Evolutionary conservation across 2,888 invertebrate species (phyloP).

Genomic region (Zygaena filipendulae): DNA sequence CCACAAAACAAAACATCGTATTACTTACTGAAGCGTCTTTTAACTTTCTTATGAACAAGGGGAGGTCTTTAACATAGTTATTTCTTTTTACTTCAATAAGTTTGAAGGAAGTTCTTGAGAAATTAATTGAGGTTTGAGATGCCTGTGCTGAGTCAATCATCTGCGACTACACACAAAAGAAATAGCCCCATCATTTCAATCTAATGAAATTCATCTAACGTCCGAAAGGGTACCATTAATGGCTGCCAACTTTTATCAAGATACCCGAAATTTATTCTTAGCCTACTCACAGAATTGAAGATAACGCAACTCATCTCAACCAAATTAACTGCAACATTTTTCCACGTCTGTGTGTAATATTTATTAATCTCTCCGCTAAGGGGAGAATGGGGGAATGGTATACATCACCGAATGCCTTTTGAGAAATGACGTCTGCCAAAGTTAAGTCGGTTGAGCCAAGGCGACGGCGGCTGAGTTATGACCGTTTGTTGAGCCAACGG

Average conservation of each 20-base stretch:
- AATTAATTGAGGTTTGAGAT: too few relatives aligned
- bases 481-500: slow-evolving; percentile 63
- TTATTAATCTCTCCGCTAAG: slow-evolving; percentile 51
- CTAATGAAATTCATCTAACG: not conserved
- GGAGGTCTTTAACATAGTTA: too few relatives aligned
- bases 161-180: too few relatives aligned
- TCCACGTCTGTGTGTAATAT: slow-evolving; percentile 62
- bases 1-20: too few relatives aligned
- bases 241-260: slow-evolving; percentile 3
- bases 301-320: slow-evolving; percentile 52
- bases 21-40: too few relatives aligned
- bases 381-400: slow-evolving; percentile 24
- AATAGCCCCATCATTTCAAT: too few relatives aligned
- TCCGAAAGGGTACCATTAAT: too few relatives aligned
- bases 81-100: too few relatives aligned
- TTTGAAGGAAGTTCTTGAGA: too few relatives aligned
- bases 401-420: slow-evolving; percentile 62
- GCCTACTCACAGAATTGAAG: slow-evolving; percentile 18
- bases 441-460: slow-evolving; percentile 66
- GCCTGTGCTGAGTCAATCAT: too few relatives aligned
- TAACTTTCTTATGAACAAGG: too few relatives aligned
- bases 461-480: slow-evolving; percentile 59
- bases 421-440: slow-evolving; percentile 69
- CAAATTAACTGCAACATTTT: slow-evolving; percentile 63
- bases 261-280: slow-evolving; percentile 1